phyloP scores from a whole-genome alignment of 37 sponge, comb jelly and placozoan species.

The Hexactinellida sp. region DNA sequence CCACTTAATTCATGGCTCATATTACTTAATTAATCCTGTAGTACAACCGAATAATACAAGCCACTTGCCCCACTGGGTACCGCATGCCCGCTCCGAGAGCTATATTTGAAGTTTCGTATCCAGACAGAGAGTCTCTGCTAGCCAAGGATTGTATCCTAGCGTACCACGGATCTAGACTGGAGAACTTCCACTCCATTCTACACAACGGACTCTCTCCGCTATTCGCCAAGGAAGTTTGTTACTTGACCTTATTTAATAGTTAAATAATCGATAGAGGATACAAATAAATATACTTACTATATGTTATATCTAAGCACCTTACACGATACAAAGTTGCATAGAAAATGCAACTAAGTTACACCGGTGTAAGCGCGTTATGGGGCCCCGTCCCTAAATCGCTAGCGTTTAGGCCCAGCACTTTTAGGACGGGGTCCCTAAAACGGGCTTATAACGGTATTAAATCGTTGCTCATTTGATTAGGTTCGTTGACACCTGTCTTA shows the following conservation, averaged over 20 bases:
- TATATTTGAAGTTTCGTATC: not conserved
- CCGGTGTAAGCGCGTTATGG: too few species aligned
- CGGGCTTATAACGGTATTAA: too few species aligned
- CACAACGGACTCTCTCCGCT: conserved; percentile 62
- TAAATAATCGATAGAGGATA: not conserved
- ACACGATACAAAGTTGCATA: too few species aligned
- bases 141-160: conserved; percentile 29
- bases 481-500: not conserved
- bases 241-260: not conserved
- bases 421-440: too few species aligned
- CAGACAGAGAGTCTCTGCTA: not conserved
- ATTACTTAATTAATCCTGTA: too few species aligned
- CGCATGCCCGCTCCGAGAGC: conserved; percentile 16
- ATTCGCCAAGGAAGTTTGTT: conserved; percentile 44
- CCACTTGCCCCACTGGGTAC: not conserved
- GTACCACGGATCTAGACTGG: conserved; percentile 67
- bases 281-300: not conserved
- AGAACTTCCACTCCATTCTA: conserved; percentile 75
- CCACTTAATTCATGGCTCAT: too few species aligned
- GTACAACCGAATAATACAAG: conserved; percentile 11
- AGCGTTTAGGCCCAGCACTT: too few species aligned
- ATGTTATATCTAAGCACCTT: not conserved
- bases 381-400: too few species aligned
- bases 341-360: too few species aligned
- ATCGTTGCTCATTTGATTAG: not conserved